A percentile compares a stretch with the other conserved stretches of the same genome.
Conservation (phyloP, 92 coral and sea anemone species). For the Bergia puertoricense region DNA sequence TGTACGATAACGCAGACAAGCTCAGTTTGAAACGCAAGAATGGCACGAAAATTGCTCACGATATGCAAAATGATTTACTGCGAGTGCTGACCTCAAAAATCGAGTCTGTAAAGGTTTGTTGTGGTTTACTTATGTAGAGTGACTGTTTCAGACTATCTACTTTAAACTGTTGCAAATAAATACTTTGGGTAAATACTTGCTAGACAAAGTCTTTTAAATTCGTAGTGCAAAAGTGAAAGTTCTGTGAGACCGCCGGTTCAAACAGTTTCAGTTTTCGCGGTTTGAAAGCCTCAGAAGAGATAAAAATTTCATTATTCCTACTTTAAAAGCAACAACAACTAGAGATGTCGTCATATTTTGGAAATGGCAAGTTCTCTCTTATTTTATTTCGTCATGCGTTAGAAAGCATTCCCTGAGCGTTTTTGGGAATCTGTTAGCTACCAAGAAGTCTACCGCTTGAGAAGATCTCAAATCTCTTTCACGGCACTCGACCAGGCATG, state of each 20-base stretch:
- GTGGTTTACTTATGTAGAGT: conserved; percentile 32
- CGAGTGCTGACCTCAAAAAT: conserved; percentile 63
- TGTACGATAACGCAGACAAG: no score
- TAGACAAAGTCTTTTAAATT: conserved; percentile 38
- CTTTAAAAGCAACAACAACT: conserved; percentile 31
- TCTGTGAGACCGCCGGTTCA: not conserved
- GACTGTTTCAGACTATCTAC: conserved; percentile 35
- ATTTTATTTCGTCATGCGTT: not conserved
- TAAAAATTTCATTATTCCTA: conserved; percentile 36
- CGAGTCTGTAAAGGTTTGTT: conserved; percentile 73
- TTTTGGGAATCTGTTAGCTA: not conserved
- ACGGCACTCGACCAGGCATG: not conserved
- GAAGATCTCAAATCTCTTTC: not conserved
- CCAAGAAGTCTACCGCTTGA: not conserved
- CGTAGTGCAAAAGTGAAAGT: not conserved
- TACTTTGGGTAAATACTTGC: conserved; percentile 29
- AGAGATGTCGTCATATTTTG: not conserved
- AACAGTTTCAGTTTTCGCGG: conserved; percentile 38
- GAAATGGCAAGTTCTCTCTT: conserved; percentile 1
- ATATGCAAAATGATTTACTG: conserved; percentile 59
- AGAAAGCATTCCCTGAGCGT: not conserved
- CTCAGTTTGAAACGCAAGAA: conserved; percentile 34
- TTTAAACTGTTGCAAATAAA: conserved; percentile 64
- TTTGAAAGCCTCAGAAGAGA: conserved; percentile 39
- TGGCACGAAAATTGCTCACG: conserved; percentile 61